These are phyloP conservation scores for Drosophila erecta DNA, from an alignment of 1,140 invertebrate genomes.

Conservation along the genomic window DNA sequence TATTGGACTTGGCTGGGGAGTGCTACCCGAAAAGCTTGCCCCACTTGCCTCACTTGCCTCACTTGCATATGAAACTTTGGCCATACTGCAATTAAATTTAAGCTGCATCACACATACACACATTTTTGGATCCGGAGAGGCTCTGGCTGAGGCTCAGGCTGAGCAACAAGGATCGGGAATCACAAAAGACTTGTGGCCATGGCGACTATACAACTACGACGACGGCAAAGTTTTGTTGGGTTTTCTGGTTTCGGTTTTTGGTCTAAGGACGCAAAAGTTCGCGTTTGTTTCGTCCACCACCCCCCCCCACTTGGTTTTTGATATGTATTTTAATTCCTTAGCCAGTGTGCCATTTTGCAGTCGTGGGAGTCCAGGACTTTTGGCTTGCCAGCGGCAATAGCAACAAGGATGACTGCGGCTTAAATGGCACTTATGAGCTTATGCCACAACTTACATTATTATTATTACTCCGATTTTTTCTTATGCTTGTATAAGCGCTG, in stretches of 20 bases:
- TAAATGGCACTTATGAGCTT: conserved; percentile 83
- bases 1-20: conserved; percentile 41
- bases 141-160: conserved; percentile 11
- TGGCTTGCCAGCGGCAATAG: conserved; percentile 38
- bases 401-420: conserved; percentile 68
- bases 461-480: conserved; percentile 75
- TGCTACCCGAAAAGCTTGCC: neutral
- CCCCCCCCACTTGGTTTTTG: conserved; percentile 43
- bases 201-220: conserved; percentile 36
- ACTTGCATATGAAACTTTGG: conserved; percentile 63
- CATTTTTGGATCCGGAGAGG: neutral
- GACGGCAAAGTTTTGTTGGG: conserved; percentile 72
- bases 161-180: conserved; percentile 42
- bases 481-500: conserved; percentile 18
- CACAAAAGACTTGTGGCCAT: conserved; percentile 61
- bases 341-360: conserved; percentile 72
- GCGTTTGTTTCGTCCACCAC: conserved; percentile 63
- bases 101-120: conserved; percentile 63
- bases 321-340: conserved; percentile 80
- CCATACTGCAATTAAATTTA: conserved; percentile 78
- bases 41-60: conserved; percentile 23
- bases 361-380: conserved; percentile 40
- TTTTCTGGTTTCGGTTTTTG: conserved; percentile 62
- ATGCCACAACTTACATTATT: conserved; percentile 83
- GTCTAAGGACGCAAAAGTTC: conserved; percentile 72